Base-by-base conservation (phyloP, 2,888 invertebrate genomes). In the Meloe dianella region DNA sequence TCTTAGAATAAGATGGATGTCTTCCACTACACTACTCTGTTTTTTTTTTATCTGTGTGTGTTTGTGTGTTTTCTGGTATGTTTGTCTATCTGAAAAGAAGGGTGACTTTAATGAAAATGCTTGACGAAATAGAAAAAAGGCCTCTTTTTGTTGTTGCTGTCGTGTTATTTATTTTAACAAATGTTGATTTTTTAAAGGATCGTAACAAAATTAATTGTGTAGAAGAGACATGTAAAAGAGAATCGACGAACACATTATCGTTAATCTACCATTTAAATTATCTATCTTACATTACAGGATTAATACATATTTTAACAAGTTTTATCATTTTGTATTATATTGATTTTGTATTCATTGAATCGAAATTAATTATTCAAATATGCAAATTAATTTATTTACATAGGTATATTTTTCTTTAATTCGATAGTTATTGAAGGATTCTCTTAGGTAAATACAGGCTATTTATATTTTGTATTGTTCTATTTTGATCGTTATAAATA, bases 1-100 rank as follows among this genome's bases (percentile, higher is more conserved):
- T 60, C 60, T 60, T 27, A 9, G 20, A 35, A 12, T 24, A 41
- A 60, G 60, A 60, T 60, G 14, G 35, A 60, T 60, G 60, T 38
- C 60, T 60, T 35, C 24, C 54, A 54, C 51, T 41, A n/a, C n/a
- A 24, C 4, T n/a, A n/a, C n/a, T n/a, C n/a, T n/a, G 4, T 22
- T 12, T 24, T 54, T 54, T 20, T 51, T 22, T 51, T 17, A 6
- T 41, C 17, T 41, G 17, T 4, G 8, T n/a, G 17, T 1, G 7
- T n/a, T 10, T 17, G 4, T n/a, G n/a, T 41, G 4, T 17, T n/a
- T 41, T 5, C 7, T 27, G 27, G 8, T 41, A 10, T 51, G 24
- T 51, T 51, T 51, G 12, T 22, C 47, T 51, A 51, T 12, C 12
- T 22, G 10, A 10, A 20, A 24, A 51, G 22, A 51, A 54, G 54